Base-by-base conservation (phyloP, 2,113 vertebrate species). In the Ailuropoda melanoleuca region DNA sequence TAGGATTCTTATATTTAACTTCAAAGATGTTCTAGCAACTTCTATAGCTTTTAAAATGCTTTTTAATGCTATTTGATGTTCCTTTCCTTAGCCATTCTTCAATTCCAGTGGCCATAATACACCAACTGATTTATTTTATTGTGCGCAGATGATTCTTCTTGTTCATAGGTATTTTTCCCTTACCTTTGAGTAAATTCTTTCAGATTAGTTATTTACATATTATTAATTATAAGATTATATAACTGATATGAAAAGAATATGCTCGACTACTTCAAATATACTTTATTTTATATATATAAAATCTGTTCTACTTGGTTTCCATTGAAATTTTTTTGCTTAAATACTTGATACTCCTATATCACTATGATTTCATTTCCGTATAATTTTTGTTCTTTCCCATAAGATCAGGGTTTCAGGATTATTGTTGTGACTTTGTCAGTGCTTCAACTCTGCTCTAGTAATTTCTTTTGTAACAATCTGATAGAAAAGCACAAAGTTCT, bases 1-100 rank as follows among this genome's bases (percentile, higher is more conserved):
- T 93, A 75, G 74, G 90, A 81, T 88, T 19, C 39, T 56, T 96
- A 84, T 87, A 81, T 97, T 80, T 97, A 95, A 89, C 88, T 96
- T 97, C 37, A 96, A 39, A 92, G 77, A 83, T 85, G 12, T 39
- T 77, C 0, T 81, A 90, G 8, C 8, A 37, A 83, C 31, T 64
- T 95, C 37, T 88, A 18, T 90, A 90, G 56, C 29, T 90, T 96
- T 96, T 55, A 21, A 92, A 96, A 77, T 90, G 39, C 9, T 68
- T 96, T 92, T 93, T 75, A 96, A 80, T 88, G 43, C 2, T 21
- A 83, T 90, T 74, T 92, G 7, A 85, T 93, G 24, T 56, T 88
- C 43, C 55, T 95, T 89, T 85, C 14, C 62, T 91, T 93, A 93
- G 21, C 60, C 34, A 21, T 91, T 94, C 31, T 92, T 19, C 43